phyloP scores from a whole-genome alignment of 1,140 invertebrate genomes.

The Semibalanus balanoides region DNA sequence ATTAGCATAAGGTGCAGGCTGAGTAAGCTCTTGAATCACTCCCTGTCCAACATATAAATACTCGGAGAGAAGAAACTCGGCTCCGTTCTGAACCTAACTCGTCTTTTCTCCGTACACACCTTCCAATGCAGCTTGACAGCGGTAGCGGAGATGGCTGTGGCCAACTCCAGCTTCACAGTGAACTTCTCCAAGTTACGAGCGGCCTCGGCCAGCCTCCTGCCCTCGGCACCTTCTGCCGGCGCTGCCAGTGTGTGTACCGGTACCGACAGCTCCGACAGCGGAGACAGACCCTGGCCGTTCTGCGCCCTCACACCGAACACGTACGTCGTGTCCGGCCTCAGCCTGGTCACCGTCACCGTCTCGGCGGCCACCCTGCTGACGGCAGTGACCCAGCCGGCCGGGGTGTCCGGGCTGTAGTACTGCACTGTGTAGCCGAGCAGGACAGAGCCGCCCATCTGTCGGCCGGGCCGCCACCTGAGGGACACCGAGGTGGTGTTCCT shows the following conservation, averaged over 20 bases:
- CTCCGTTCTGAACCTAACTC: too few relatives aligned
- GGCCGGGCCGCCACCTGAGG: slow-evolving; percentile 59
- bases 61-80: too few relatives aligned
- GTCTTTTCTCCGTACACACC: background rate
- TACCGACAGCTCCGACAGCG: slow-evolving; percentile 35
- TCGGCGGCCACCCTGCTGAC: slow-evolving; percentile 39
- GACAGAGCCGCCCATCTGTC: slow-evolving; percentile 55
- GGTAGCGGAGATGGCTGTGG: background rate
- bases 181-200: background rate
- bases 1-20: too few relatives aligned
- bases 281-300: slow-evolving; percentile 57
- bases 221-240: background rate
- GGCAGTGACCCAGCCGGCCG: slow-evolving; percentile 57
- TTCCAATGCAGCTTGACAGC: background rate
- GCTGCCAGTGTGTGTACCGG: slow-evolving; percentile 25
- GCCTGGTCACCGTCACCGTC: slow-evolving; percentile 40
- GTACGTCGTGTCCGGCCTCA: slow-evolving; percentile 66
- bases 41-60: too few relatives aligned
- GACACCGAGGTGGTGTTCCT: slow-evolving; percentile 64
- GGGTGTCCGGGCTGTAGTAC: slow-evolving; percentile 65
- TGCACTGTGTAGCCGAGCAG: slow-evolving; percentile 66
- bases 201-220: background rate
- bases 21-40: too few relatives aligned
- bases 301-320: slow-evolving; percentile 74
- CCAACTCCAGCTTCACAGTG: background rate